A percentile compares a stretch with the other conserved stretches of the same genome.
These are phyloP conservation scores for Lasaia peninsularis DNA, from an alignment of 1,140 invertebrate genomes.

Conservation along the genomic window DNA sequence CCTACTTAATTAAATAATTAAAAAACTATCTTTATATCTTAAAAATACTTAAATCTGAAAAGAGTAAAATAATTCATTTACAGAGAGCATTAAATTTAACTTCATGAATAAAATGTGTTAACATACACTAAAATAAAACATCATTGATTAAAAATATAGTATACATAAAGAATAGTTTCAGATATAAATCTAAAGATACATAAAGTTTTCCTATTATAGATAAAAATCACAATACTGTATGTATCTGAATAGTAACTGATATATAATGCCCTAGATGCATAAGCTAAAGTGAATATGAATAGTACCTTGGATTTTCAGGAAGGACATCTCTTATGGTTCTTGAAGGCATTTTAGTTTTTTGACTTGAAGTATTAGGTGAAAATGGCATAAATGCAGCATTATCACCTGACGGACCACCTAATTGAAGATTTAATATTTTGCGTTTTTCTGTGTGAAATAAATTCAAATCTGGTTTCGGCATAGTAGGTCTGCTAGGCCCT, in stretches of 20 bases:
- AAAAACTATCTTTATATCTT: too few relatives aligned
- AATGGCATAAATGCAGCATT: constrained; percentile 65
- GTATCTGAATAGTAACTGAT: not conserved
- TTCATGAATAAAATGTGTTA: too few relatives aligned
- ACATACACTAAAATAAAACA: too few relatives aligned
- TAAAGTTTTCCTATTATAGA: too few relatives aligned
- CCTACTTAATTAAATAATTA: too few relatives aligned
- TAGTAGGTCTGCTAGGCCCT: constrained; percentile 61
- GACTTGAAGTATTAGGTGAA: constrained; percentile 43
- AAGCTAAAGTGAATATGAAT: constrained; percentile 10
- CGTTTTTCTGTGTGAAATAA: constrained; percentile 62
- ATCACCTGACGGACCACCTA: constrained; percentile 58
- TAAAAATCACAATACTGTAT: not conserved
- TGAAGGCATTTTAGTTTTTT: constrained; percentile 47
- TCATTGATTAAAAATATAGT: too few relatives aligned
- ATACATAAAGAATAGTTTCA: too few relatives aligned
- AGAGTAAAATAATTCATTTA: too few relatives aligned
- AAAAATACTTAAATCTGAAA: too few relatives aligned
- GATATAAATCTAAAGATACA: too few relatives aligned
- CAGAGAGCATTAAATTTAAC: too few relatives aligned
- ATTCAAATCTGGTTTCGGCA: constrained; percentile 64
- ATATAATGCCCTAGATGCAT: too few relatives aligned
- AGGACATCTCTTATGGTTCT: constrained; percentile 67
- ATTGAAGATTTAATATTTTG: constrained; percentile 59
- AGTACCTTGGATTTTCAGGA: constrained; percentile 64